These are phyloP conservation scores for Heteromormyrus szaboi DNA, from an alignment of 2,797 vertebrate genomes.

Conservation along the genomic window DNA sequence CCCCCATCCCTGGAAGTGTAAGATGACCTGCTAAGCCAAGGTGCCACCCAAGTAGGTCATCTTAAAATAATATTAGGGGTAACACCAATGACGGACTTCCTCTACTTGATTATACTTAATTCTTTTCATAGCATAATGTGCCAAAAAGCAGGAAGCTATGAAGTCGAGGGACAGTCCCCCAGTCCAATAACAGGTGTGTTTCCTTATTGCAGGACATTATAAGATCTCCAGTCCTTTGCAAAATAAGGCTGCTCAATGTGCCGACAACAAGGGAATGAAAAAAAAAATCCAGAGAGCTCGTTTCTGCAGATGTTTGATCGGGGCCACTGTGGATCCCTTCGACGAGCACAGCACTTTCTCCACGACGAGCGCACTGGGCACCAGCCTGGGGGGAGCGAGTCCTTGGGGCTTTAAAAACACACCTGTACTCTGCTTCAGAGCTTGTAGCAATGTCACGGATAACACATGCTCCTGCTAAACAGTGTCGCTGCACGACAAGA, in stretches of 20 bases:
- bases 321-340: background rate
- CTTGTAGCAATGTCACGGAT: background rate
- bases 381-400: background rate
- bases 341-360: background rate
- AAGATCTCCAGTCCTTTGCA: background rate
- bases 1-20: background rate
- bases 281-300: background rate
- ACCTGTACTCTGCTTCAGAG: background rate
- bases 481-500: background rate
- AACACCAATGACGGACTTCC: background rate
- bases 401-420: background rate
- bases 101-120: background rate
- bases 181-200: background rate
- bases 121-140: background rate
- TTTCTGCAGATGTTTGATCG: background rate
- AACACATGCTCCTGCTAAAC: background rate
- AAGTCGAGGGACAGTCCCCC: background rate
- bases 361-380: background rate
- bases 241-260: background rate
- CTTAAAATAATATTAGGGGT: background rate
- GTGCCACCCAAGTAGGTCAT: background rate
- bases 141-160: background rate
- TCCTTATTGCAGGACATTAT: background rate
- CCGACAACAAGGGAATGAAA: background rate
- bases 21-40: background rate